Base-by-base conservation (phyloP, 1,140 invertebrate species). In the Eulimnadia texana region DNA sequence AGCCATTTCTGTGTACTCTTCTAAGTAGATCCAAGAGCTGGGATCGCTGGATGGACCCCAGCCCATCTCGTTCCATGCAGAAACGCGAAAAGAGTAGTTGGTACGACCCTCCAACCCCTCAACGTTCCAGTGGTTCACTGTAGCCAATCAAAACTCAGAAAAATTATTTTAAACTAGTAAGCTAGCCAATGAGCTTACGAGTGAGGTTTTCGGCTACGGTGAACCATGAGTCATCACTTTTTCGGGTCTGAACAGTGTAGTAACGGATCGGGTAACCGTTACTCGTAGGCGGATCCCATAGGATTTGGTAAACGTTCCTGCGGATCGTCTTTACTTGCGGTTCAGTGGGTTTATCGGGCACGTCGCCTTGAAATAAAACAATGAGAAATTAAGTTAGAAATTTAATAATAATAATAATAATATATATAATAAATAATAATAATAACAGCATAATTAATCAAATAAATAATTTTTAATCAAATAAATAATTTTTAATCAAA, bases 51-150 rank as follows among this genome's bases (percentile, higher is more conserved):
- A 93, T 13, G 72, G 71, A 47, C 83, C 79, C 67, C 75, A 77
- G n/a, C 91, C 92, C 70, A 87, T 83, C 16, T 75, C 71, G 71
- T 94, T 95, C 55, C 76, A 73, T 0, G 90, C 89, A 47, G 82
- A 78, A 19, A 90, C 88, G 3, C 85, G 78, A 70, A 93, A 93
- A 9, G 81, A 73, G 62, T 85, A 84, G 6, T 78, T 79, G 1
- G 67, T 72, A 64, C 72, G 68, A 3, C 67, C 63, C 16, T 82
- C 79, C 16, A 90, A 73, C 0, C 80, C 80, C 1, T 78, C 76
- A 13, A 93, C 82, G 49, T 88, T 78, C 86, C 89, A 95, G 65
- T 84, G 83, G 64, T 80, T 81, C 19, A 87, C 84, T 78, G 68
- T 20, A 71, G 69, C 63, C 33, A 22, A 49, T 25, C 61, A 19